These are phyloP conservation scores for Drosophila baimaii DNA, from an alignment of 1,140 invertebrate genomes.

Conservation along the genomic window DNA sequence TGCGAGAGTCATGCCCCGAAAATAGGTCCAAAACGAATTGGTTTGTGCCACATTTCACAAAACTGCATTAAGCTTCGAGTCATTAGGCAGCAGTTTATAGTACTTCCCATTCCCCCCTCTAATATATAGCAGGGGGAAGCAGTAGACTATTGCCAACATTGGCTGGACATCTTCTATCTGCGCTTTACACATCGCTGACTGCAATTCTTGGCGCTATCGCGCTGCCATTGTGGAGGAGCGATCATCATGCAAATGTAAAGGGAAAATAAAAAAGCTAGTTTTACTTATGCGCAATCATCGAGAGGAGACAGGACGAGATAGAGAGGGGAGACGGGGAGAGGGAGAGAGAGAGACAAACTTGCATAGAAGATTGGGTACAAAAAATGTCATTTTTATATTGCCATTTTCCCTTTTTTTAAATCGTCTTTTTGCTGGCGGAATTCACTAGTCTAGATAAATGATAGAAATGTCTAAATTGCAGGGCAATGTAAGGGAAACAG, in stretches of 20 bases:
- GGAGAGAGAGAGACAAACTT: neutral
- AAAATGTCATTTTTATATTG: constrained; percentile 12
- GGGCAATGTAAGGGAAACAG: neutral
- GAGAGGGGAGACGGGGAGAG: neutral
- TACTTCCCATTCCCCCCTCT: neutral
- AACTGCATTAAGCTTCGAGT: constrained; percentile 72
- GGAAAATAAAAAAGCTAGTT: constrained; percentile 21
- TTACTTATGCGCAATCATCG: constrained; percentile 39
- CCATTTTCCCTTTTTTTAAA: constrained; percentile 3
- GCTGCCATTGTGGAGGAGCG: constrained; percentile 24
- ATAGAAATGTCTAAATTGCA: neutral
- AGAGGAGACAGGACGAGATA: neutral
- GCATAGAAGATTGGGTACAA: neutral
- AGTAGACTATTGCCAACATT: constrained; percentile 30
- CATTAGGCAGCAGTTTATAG: constrained; percentile 59
- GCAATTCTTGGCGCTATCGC: constrained; percentile 53
- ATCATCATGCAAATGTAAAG: constrained; percentile 40
- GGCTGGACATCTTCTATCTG: constrained; percentile 65
- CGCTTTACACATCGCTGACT: constrained; percentile 71
- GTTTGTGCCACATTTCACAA: constrained; percentile 56
- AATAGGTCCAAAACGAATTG: constrained; percentile 40
- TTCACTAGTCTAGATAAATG: neutral
- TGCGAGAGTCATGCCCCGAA: constrained; percentile 26
- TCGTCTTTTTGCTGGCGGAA: neutral
- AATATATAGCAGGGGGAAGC: neutral